A percentile compares a stretch with the other conserved stretches of the same genome.
Evolutionary conservation across 2,797 vertebrate species (phyloP).

Genomic region (Myotis vivesi): DNA sequence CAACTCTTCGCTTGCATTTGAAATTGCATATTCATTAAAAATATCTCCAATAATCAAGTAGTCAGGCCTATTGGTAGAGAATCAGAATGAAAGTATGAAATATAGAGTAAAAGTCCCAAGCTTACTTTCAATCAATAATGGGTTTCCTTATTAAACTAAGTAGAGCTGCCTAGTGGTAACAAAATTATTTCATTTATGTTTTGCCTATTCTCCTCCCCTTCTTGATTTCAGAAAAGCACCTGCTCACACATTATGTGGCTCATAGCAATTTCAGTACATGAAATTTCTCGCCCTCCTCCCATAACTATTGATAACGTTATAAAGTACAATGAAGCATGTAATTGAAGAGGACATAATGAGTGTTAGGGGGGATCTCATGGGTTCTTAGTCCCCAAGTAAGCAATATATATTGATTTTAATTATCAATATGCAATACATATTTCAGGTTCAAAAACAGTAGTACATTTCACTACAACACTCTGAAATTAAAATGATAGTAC

Average conservation of each 20-base stretch:
- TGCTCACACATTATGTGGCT: neutral
- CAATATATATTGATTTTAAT: neutral
- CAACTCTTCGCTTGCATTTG: neutral
- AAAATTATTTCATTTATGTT: neutral
- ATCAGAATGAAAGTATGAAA: neutral
- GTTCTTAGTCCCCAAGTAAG: neutral
- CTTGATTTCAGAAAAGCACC: neutral
- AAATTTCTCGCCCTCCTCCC: neutral
- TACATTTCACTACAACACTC: neutral
- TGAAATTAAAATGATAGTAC: neutral
- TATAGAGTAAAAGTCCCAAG: neutral
- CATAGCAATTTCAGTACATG: neutral
- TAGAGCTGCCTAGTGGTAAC: neutral
- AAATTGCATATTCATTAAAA: constrained; percentile 3
- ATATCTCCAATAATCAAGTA: neutral
- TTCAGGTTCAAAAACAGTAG: neutral
- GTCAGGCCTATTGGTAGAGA: neutral
- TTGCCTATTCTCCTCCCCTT: neutral
- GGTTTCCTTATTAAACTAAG: neutral
- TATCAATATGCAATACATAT: neutral
- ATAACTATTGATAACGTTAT: neutral
- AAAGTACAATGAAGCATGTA: neutral
- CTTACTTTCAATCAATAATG: neutral
- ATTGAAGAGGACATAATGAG: neutral
- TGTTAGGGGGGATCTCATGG: neutral